These are phyloP conservation scores for Tapirus terrestris DNA, from an alignment of 2,113 vertebrate species.

Conservation along the genomic window DNA sequence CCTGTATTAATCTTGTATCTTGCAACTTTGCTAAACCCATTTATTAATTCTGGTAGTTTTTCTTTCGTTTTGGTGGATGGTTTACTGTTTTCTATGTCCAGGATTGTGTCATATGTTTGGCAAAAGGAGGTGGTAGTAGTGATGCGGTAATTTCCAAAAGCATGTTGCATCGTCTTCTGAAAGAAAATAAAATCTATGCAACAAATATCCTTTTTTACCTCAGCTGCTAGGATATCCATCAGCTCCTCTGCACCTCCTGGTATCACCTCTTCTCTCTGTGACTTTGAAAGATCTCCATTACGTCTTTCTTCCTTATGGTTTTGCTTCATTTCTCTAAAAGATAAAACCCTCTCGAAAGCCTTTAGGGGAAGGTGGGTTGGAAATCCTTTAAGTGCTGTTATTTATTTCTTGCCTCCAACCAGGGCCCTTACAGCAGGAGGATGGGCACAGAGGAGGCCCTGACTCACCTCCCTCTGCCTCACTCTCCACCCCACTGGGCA, in stretches of 20 bases:
- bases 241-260: accelerated
- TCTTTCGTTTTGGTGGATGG: too few species aligned
- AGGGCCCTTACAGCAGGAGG: not conserved
- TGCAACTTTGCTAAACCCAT: too few species aligned
- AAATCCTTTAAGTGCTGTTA: accelerated
- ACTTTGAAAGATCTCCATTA: too few species aligned
- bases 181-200: not conserved
- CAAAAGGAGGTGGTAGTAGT: accelerated
- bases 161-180: accelerated
- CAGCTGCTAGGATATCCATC: accelerated
- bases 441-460: accelerated
- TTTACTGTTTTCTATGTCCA: too few species aligned
- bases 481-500: not conserved
- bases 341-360: too few species aligned
- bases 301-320: accelerated
- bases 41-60: too few species aligned
- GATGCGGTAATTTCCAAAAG: accelerated
- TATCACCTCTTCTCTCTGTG: accelerated
- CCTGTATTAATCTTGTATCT: too few species aligned
- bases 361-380: accelerated
- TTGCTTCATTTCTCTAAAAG: not conserved
- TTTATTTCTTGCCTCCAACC: too few species aligned
- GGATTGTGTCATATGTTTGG: too few species aligned
- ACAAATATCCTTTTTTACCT: too few species aligned
- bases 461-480: accelerated